Conservation (phyloP, 2,888 invertebrate species). For the Orthosia gracilis region DNA sequence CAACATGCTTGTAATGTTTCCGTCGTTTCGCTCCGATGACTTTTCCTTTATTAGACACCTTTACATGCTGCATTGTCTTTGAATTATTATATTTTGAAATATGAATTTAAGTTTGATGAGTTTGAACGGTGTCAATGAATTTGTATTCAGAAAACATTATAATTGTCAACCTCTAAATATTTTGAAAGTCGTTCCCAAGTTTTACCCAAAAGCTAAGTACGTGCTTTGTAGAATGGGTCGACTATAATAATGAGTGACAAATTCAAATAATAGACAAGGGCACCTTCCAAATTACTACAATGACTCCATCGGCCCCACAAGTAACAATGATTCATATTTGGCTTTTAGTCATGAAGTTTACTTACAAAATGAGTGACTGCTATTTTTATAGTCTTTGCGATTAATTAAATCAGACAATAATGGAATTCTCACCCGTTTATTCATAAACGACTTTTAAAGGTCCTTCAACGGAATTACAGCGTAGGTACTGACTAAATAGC, state of each 20-base stretch:
- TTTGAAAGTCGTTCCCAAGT: slow-evolving; percentile 26
- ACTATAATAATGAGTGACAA: slow-evolving; percentile 3
- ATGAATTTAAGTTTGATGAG: slow-evolving; percentile 22
- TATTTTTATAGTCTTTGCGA: not conserved
- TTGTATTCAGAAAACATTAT: slow-evolving; percentile 17
- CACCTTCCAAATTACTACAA: slow-evolving; percentile 15
- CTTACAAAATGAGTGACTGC: not conserved
- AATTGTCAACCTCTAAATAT: slow-evolving; percentile 21
- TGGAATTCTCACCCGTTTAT: not conserved
- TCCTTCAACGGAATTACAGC: not conserved
- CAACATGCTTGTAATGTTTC: slow-evolving; percentile 75
- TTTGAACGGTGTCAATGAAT: slow-evolving; percentile 15
- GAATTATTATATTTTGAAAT: slow-evolving; percentile 36
- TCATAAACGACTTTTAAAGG: not conserved
- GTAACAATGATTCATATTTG: slow-evolving; percentile 21
- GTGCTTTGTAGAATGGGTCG: slow-evolving; percentile 19
- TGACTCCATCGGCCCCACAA: not conserved
- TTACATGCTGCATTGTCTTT: slow-evolving; percentile 45
- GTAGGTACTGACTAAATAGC: not conserved
- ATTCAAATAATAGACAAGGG: slow-evolving; percentile 29
- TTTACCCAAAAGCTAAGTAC: slow-evolving; percentile 10
- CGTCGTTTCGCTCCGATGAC: slow-evolving; percentile 71
- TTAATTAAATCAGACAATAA: not conserved
- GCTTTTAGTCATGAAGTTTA: slow-evolving; percentile 19
- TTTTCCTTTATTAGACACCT: slow-evolving; percentile 73